Evolutionary conservation across 2,888 invertebrate genomes (phyloP).

Genomic region (Rhamnusium bicolor): DNA sequence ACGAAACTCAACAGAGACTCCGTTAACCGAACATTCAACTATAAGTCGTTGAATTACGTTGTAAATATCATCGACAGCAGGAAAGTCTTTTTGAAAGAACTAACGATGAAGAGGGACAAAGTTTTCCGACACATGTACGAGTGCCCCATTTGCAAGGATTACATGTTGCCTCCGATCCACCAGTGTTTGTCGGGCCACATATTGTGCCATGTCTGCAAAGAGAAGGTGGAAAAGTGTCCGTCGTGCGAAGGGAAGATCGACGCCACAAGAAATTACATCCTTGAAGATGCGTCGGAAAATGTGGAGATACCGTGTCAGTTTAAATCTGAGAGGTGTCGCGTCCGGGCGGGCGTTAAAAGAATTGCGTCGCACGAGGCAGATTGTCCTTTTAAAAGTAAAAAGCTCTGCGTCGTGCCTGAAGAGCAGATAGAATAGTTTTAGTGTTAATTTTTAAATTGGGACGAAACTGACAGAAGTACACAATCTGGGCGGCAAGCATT

Average conservation of each 20-base stretch:
- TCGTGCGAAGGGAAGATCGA: conserved; percentile 41
- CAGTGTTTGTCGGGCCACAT: conserved; percentile 47
- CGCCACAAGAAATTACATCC: conserved; percentile 40
- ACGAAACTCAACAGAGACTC: conserved; percentile 43
- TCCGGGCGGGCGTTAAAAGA: conserved; percentile 39
- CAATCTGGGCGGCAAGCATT: not conserved
- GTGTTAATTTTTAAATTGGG: not conserved
- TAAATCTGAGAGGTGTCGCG: conserved; percentile 35
- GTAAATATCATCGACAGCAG: conserved; percentile 29
- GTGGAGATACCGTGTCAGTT: conserved; percentile 42
- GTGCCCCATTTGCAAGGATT: conserved; percentile 60
- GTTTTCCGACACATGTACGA: conserved; percentile 42
- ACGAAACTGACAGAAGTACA: not conserved
- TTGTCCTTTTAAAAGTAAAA: conserved; percentile 41
- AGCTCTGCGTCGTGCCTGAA: conserved; percentile 16
- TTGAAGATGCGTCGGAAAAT: conserved; percentile 41
- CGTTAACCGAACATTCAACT: conserved; percentile 26
- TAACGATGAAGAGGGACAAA: conserved; percentile 29
- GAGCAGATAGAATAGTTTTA: not conserved
- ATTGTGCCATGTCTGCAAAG: conserved; percentile 43
- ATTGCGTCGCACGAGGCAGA: conserved; percentile 39
- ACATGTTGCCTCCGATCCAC: conserved; percentile 50
- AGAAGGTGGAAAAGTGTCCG: conserved; percentile 44
- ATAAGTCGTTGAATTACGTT: conserved; percentile 33
- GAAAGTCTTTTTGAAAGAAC: conserved; percentile 8